A percentile compares a stretch with the other conserved stretches of the same genome.
phyloP scores from a whole-genome alignment of 2,888 invertebrate genomes.

The Hyles lineata region DNA sequence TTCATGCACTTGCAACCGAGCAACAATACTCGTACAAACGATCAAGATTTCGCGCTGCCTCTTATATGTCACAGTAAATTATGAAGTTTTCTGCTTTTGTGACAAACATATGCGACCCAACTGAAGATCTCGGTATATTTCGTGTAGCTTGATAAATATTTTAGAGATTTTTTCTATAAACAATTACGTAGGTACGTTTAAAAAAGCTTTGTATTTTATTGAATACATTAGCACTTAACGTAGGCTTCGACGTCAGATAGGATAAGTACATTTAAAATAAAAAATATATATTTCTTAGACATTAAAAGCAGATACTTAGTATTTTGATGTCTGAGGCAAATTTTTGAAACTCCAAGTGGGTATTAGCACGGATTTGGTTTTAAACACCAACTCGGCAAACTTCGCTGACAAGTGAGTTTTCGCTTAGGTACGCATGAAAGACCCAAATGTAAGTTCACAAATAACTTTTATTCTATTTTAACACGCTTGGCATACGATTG shows the following conservation, averaged over 20 bases:
- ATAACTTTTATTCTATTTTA: conserved; percentile 29
- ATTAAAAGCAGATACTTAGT: not conserved
- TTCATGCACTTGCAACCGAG: not conserved
- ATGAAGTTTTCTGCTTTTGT: too few species aligned
- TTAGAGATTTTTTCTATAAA: too few species aligned
- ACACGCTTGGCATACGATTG: not conserved
- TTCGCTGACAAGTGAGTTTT: conserved; percentile 35
- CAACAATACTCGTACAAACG: not conserved
- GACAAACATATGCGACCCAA: too few species aligned
- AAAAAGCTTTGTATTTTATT: too few species aligned
- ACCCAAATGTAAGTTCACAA: conserved; percentile 34
- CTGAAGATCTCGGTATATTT: too few species aligned
- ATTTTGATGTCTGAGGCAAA: not conserved
- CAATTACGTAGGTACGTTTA: too few species aligned
- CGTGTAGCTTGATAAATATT: too few species aligned
- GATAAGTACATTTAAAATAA: not conserved
- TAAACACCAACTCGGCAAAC: conserved; percentile 40
- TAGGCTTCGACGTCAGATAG: not conserved
- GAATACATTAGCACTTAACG: not conserved
- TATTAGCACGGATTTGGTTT: conserved; percentile 39
- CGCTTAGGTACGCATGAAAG: conserved; percentile 29
- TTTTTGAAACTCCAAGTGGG: not conserved
- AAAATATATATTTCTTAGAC: not conserved
- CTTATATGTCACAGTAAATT: too few species aligned
- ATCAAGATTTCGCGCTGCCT: not conserved